Evolutionary conservation across 1,140 invertebrate species (phyloP).

Genomic region (Muscidifurax raptorellus): DNA sequence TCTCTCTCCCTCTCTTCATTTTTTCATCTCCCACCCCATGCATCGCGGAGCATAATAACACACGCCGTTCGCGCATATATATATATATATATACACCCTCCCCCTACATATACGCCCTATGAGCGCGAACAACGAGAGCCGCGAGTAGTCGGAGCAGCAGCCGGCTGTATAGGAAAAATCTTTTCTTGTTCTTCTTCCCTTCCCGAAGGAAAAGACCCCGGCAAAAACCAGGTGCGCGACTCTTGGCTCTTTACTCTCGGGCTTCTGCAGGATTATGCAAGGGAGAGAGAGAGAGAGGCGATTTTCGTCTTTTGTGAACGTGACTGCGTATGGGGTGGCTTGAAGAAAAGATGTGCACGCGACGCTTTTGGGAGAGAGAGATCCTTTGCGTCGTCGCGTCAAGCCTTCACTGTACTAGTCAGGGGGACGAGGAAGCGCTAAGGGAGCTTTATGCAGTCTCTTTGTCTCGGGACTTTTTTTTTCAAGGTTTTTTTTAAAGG

Average conservation of each 20-base stretch:
- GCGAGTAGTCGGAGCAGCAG: background rate
- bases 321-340: background rate
- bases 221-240: slow-evolving; percentile 28
- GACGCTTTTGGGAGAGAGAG: background rate
- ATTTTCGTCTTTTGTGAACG: slow-evolving; percentile 27
- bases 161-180: background rate
- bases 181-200: slow-evolving; percentile 17
- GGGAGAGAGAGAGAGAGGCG: background rate
- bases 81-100: no score
- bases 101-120: background rate
- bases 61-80: background rate
- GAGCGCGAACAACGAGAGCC: background rate
- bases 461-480: background rate
- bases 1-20: background rate
- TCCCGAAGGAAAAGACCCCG: background rate
- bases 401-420: background rate
- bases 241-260: background rate
- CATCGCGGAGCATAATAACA: background rate
- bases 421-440: background rate
- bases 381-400: background rate
- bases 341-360: background rate
- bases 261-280: slow-evolving; percentile 37
- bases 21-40: background rate
- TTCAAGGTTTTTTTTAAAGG: background rate
- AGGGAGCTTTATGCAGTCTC: slow-evolving; percentile 3